phyloP scores from a whole-genome alignment of 2,113 vertebrate genomes.

The Acinonyx jubatus region DNA sequence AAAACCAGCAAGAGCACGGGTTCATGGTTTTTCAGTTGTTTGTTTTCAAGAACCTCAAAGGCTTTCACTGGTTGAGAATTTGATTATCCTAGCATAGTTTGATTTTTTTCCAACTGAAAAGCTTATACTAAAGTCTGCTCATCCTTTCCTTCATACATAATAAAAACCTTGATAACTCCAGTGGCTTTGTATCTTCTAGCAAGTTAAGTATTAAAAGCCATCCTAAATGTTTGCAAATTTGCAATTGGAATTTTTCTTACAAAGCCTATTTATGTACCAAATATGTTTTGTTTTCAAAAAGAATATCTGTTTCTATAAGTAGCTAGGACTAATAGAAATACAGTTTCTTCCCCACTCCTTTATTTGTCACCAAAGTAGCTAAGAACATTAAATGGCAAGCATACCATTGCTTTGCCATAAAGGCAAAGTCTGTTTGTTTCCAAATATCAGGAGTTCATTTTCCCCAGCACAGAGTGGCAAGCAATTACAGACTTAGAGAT shows the following conservation, averaged over 20 bases:
- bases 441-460: constrained; percentile 58
- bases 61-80: not conserved
- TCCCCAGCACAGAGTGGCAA: constrained; percentile 13
- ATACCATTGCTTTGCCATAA: not conserved
- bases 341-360: not conserved
- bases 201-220: constrained; percentile 1
- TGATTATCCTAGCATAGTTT: not conserved
- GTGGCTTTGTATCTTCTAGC: not conserved
- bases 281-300: not conserved
- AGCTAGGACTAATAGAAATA: not conserved
- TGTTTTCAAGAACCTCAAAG: constrained; percentile 24
- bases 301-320: not conserved
- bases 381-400: constrained; percentile 16
- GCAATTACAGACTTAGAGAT: constrained; percentile 53
- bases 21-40: not conserved
- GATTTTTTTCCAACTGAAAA: constrained; percentile 37
- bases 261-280: not conserved
- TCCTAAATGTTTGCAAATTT: not conserved
- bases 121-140: not conserved
- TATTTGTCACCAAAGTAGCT: not conserved
- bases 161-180: not conserved
- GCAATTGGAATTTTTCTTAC: not conserved
- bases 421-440: constrained; percentile 30
- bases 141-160: not conserved
- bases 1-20: not conserved